Base-by-base conservation (phyloP, 2,797 vertebrate genomes). In the Strix occidentalis region DNA sequence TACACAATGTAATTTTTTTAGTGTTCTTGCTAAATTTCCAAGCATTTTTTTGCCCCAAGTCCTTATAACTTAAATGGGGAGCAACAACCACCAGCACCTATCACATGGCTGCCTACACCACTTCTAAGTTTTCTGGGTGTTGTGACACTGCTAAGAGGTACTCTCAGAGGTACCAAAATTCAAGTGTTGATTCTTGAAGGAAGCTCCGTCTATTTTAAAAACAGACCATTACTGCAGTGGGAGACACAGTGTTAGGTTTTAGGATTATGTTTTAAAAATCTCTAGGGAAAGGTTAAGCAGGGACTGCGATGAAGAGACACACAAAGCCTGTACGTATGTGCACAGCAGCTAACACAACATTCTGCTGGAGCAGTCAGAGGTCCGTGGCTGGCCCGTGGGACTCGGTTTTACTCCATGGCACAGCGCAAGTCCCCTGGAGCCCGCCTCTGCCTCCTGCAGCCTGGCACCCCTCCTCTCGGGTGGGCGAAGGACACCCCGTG, bases 381-480 rank as follows among this genome's bases (percentile, higher is more conserved):
- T 50, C 60, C 1, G 0, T 1, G 3, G 11, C 41, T 43, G 18
- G 45, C 33, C 29, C 12, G 6, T 16, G 29, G 13, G 19, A 25
- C 33, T 25, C 12, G 12, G 11, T 13, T 50, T 20, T 45, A 28
- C 33, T 29, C 31, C 6, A 24, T 23, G 60, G 19, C 14, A 50
- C 0, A 1, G 45, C 1, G 2, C 21, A 9, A 16, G 8, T 20
- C 2, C 21, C 28, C 21, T 16, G 17, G 26, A 63, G 21, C 26
- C 60, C 23, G 5, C 24, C 77, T 20, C 35, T 17, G 35, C 28
- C 39, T 10, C 33, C 16, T 7, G 25, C 37, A 25, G 57, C 33
- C 57, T 64, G 23, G 10, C 26, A 70, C 10, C 0, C 0, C 4
- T 25, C 33, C 23, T 57, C 31, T n/a, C 1, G 0, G 43, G 13